phyloP scores from a whole-genome alignment of 2,797 vertebrate species.

The Yasuhikotakia modesta region DNA sequence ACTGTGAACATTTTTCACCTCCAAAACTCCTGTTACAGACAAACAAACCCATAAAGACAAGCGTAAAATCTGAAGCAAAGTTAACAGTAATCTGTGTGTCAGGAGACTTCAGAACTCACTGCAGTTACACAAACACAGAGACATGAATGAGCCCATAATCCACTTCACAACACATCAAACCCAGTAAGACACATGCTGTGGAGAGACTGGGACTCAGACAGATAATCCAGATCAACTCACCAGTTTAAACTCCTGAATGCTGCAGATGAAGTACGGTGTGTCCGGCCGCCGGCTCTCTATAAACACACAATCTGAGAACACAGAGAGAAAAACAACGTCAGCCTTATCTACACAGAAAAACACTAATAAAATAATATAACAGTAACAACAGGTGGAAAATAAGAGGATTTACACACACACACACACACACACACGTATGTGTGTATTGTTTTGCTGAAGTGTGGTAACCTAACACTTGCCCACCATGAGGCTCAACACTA shows the following conservation, averaged over 20 bases:
- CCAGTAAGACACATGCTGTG: too few species aligned
- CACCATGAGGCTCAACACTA: too few species aligned
- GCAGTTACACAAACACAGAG: slow-evolving; percentile 17
- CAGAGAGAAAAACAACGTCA: slow-evolving; percentile 41
- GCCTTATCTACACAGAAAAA: slow-evolving; percentile 59
- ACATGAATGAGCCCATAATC: slow-evolving; percentile 45
- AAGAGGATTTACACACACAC: too few species aligned
- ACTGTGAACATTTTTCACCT: slow-evolving; percentile 34
- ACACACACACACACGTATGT: too few species aligned
- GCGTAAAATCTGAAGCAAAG: too few species aligned
- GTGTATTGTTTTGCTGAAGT: too few species aligned
- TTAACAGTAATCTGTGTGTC: background rate
- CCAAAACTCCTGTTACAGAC: slow-evolving; percentile 6
- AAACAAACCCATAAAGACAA: background rate
- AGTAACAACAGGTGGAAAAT: too few species aligned
- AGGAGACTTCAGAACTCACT: background rate
- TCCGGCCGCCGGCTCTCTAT: slow-evolving; percentile 97
- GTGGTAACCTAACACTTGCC: too few species aligned
- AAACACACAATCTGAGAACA: slow-evolving; percentile 95
- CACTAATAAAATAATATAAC: too few species aligned
- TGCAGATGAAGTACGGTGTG: slow-evolving; percentile 99
- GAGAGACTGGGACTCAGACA: slow-evolving; percentile 21
- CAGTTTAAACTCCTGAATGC: slow-evolving; percentile 99
- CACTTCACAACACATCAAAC: too few species aligned
- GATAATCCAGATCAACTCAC: slow-evolving; percentile 80